These are phyloP conservation scores for Thera obeliscata DNA, from an alignment of 2,888 invertebrate species.

Conservation along the genomic window DNA sequence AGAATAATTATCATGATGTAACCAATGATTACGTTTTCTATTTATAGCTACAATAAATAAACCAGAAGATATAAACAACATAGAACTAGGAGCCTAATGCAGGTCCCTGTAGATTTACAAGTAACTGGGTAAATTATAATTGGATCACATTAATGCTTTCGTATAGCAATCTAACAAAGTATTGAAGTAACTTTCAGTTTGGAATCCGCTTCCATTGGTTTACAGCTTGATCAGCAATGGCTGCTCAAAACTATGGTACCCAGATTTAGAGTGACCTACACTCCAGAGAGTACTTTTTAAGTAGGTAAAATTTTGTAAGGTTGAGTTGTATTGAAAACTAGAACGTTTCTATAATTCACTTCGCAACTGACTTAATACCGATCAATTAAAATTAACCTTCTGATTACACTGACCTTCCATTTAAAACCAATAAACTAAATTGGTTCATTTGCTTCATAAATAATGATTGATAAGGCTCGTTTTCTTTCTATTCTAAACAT, in stretches of 20 bases:
- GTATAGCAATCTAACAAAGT: too few relatives aligned
- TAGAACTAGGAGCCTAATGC: background rate
- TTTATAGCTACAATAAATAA: constrained; percentile 3
- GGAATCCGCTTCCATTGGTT: too few relatives aligned
- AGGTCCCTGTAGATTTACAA: constrained; percentile 3
- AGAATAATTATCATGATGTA: constrained; percentile 34
- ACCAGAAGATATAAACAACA: background rate
- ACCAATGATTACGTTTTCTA: constrained; percentile 12
- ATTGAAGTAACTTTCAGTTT: too few relatives aligned
- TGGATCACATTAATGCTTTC: too few relatives aligned
- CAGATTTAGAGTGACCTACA: background rate
- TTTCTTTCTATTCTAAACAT: constrained; percentile 52
- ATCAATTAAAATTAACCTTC: constrained; percentile 30
- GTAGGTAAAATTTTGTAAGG: background rate
- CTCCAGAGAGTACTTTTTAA: background rate
- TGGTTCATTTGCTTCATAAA: constrained; percentile 26
- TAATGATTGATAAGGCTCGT: constrained; percentile 26
- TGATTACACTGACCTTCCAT: constrained; percentile 37
- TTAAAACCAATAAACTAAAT: constrained; percentile 51
- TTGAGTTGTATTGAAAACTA: background rate
- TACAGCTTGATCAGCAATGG: background rate
- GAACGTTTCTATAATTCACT: background rate
- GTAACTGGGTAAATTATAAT: too few relatives aligned
- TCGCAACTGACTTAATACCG: background rate
- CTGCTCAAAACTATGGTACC: background rate